A percentile compares a stretch with the other conserved stretches of the same genome.
Conservation (phyloP, 2,113 vertebrate genomes). For the Empidonax traillii region DNA sequence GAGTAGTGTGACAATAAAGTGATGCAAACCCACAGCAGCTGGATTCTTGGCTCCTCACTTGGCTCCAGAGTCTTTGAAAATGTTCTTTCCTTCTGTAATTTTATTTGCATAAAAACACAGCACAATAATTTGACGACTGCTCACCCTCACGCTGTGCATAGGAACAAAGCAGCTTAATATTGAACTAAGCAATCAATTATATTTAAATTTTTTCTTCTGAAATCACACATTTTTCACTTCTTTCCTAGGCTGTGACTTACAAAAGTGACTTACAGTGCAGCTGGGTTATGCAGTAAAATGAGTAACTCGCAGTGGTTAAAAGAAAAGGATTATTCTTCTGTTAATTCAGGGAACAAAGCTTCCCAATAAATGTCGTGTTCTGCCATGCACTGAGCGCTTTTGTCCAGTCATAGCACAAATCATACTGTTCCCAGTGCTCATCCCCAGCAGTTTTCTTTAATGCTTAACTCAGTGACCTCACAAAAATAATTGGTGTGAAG, state of each 20-base stretch:
- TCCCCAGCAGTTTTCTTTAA: constrained; percentile 40
- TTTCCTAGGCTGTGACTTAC: not conserved
- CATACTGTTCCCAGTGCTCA: constrained; percentile 14
- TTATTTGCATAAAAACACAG: constrained; percentile 19
- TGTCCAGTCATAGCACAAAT: constrained; percentile 30
- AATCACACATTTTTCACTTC: not conserved
- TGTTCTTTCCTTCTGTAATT: not conserved
- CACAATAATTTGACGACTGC: not conserved
- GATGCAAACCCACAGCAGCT: not conserved
- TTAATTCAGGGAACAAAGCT: constrained; percentile 46
- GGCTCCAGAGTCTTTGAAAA: not conserved
- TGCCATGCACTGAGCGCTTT: not conserved
- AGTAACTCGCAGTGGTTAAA: not conserved
- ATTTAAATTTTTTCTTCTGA: not conserved
- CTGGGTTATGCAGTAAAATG: not conserved
- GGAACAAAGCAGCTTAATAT: not conserved
- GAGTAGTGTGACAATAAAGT: not conserved
- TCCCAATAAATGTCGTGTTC: constrained; percentile 29
- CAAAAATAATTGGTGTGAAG: constrained; percentile 68
- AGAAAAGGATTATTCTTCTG: constrained; percentile 36
- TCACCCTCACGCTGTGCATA: not conserved
- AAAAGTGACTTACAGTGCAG: constrained; percentile 30
- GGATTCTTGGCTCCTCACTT: not conserved
- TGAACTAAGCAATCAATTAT: not conserved
- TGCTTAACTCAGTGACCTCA: constrained; percentile 69